Base-by-base conservation (phyloP, 2,888 invertebrate genomes). In the Aphidius colemani region DNA sequence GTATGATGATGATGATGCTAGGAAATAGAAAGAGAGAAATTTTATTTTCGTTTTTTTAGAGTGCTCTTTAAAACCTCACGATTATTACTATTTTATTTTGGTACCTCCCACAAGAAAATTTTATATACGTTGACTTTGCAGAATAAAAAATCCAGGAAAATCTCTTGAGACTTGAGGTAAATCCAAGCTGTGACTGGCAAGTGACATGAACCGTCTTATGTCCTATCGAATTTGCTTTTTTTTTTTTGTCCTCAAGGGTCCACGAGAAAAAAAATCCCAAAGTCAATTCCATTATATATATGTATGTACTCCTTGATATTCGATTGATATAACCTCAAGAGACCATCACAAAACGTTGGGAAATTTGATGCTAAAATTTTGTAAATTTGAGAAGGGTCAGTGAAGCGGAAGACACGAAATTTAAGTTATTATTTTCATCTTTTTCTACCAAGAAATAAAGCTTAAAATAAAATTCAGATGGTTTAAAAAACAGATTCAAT, bases 231-330 rank as follows among this genome's bases (percentile, higher is more conserved):
- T 51, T 53, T 61, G 43, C 49, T 56, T 13, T 48, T 46, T 62
- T 40, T 63, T 45, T 18, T 53, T 53, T 7, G 18, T 30, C 11
- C 40, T 57, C 45, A 43, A 49, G 18, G 30, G 30, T 43, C 13
- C 55, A 13, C 6, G 41, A 55, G 18, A 55, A 55, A 43, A 45
- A 63, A 63, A 61, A 64, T 64, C 45, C 63, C 48, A 64, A 46
- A 71, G 71, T 69, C 72, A 72, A 70, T 71, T 71, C 71, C 69
- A 72, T 72, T 72, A 69, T 68, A 56, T 53, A n/a, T n/a, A n/a
- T n/a, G n/a, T n/a, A n/a, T n/a, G n/a, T n/a, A 65, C 50, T 13
- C 62, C 56, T n/a, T 11, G n/a, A 45, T 55, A 67, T 70, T 69
- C 69, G 67, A 72, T 70, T 67, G 71, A 71, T 67, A 65, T 59